Base-by-base conservation (phyloP, 2,113 vertebrate genomes). In the Carassius auratus region DNA sequence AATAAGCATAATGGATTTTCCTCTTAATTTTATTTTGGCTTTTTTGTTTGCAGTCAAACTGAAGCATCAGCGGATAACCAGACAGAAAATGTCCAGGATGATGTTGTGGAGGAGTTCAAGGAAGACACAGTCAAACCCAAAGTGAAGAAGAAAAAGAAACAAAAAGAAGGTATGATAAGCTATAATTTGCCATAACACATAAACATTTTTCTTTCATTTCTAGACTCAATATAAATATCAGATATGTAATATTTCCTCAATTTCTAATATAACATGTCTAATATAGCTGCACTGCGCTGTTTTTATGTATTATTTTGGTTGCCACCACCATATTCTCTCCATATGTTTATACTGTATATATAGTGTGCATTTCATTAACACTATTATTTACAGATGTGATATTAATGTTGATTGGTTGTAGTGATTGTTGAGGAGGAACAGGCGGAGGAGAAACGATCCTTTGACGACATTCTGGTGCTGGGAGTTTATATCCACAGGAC, bases 401-500 rank as follows among this genome's bases (percentile, higher is more conserved):
- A n/a, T 74, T 45, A n/a, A 19, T 14, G 10, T 10, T 15, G n/a
- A 36, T 21, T 85, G 75, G 89, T 90, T 93, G 74, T 89, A 94
- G 95, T 93, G 88, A 91, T 90, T 80, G 92, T 85, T 77, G 90
- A 92, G 5, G 91, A 91, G 36, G 93, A 93, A 88, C 90, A 92
- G 81, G 87, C 79, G 38, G 94, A 91, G 81, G 88, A 90, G 64
- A 93, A 92, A 69, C 90, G 85, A 42, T 80, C 14, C 15, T 94
- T 95, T 89, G 96, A 94, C 75, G 95, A 97, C 90, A 94, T 93
- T 87, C 95, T 97, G 42, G 96, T 99, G 38, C 93, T 99, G 84
- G 97, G 97, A 85, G 95, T 99, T 90, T 95, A 95, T 62, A 87
- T 99, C 83, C 98, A 99, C 92, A 94, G 96, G 80, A 94, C 96